These are phyloP conservation scores for Pycnonotus jocosus DNA, from an alignment of 2,113 vertebrate species.

Conservation along the genomic window DNA sequence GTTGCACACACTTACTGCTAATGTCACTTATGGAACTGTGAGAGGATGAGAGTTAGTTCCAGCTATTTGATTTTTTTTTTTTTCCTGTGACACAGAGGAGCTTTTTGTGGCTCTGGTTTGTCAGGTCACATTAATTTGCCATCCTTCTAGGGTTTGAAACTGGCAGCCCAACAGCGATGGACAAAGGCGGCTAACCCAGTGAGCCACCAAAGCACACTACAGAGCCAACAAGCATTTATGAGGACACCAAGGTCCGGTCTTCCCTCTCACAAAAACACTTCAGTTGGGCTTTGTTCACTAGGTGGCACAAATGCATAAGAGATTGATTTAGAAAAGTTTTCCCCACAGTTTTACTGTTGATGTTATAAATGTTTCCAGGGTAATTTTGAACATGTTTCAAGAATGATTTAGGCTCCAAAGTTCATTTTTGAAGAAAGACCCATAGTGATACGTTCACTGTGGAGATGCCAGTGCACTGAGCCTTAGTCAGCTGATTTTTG, in stretches of 20 bases:
- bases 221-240: background rate
- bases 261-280: background rate
- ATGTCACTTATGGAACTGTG: background rate
- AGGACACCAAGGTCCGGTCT: background rate
- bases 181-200: background rate
- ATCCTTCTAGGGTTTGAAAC: background rate
- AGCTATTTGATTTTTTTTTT: background rate
- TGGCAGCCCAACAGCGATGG: background rate
- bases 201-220: background rate
- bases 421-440: background rate
- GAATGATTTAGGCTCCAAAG: background rate
- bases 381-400: background rate
- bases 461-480: background rate
- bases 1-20: background rate
- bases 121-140: background rate
- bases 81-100: background rate
- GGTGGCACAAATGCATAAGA: constrained; percentile 50
- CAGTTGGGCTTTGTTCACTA: constrained; percentile 10
- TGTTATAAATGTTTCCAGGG: background rate
- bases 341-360: background rate
- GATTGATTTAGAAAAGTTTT: background rate
- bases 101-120: background rate
- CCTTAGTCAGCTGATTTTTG: background rate
- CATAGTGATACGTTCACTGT: background rate
- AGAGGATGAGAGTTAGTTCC: background rate